Evolutionary conservation across 2,888 invertebrate genomes (phyloP).

Genomic region (Limenitis arthemis): DNA sequence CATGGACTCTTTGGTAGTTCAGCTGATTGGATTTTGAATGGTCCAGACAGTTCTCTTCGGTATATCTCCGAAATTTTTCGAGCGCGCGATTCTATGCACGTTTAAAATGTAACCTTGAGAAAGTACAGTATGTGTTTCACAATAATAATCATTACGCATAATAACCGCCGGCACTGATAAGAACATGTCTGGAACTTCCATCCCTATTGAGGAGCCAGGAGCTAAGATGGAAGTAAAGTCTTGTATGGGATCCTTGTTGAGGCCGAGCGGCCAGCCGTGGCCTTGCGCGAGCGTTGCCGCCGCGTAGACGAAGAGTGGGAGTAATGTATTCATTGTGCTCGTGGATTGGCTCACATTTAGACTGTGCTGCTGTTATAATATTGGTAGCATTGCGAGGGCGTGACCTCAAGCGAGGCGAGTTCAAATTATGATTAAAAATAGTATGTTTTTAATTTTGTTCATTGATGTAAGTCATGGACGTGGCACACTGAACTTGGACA

Average conservation of each 20-base stretch:
- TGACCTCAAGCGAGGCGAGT: background rate
- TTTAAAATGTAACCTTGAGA: conserved; percentile 89
- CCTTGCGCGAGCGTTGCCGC: background rate
- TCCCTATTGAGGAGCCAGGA: conserved; percentile 29
- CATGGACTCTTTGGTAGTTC: conserved; percentile 87
- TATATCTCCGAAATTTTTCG: conserved; percentile 40
- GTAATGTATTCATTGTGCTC: conserved; percentile 8
- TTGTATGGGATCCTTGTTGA: conserved; percentile 14
- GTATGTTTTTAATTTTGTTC: background rate
- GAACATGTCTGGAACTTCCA: conserved; percentile 46
- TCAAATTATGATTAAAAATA: background rate
- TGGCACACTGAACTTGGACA: too few species aligned
- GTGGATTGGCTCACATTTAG: conserved; percentile 3
- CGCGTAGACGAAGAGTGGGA: background rate
- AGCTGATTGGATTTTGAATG: conserved; percentile 83
- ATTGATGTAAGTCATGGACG: too few species aligned
- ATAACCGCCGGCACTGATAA: conserved; percentile 54
- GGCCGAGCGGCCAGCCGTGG: conserved; percentile 8
- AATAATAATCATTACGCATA: conserved; percentile 74
- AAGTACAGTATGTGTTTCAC: conserved; percentile 78
- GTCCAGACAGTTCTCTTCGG: conserved; percentile 67
- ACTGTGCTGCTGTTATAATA: background rate
- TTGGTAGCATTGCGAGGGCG: conserved; percentile 1
- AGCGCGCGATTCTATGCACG: conserved; percentile 82
- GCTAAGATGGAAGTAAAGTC: conserved; percentile 34